A percentile compares a stretch with the other conserved stretches of the same genome.
Conservation (phyloP, 2,888 invertebrate species). For the Phyto melanocephala region DNA sequence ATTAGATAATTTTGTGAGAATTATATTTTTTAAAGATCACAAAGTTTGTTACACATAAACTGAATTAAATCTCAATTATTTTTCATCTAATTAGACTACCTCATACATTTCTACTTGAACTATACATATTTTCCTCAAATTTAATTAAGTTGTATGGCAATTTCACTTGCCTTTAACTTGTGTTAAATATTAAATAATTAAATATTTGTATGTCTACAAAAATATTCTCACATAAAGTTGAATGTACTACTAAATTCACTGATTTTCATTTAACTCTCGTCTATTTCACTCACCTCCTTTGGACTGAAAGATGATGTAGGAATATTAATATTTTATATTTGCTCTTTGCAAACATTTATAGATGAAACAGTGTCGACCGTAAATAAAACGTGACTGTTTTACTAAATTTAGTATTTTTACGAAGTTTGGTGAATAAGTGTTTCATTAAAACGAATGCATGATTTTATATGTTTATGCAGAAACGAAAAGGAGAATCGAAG, state of each 20-base stretch:
- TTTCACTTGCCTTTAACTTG: not conserved
- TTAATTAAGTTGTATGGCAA: not conserved
- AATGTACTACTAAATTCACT: not conserved
- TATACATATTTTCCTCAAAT: not conserved
- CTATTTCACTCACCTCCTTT: not conserved
- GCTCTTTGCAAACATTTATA: slow-evolving; percentile 24
- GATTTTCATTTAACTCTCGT: not conserved
- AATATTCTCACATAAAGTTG: not conserved
- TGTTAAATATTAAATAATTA: slow-evolving; percentile 33
- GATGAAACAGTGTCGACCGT: slow-evolving; percentile 45
- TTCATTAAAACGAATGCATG: not conserved
- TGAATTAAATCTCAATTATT: not conserved
- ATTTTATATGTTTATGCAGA: not conserved
- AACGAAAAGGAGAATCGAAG: not conserved
- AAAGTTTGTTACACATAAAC: no score
- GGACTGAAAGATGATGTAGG: not conserved
- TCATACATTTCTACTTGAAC: not conserved
- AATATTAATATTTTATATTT: slow-evolving; percentile 41
- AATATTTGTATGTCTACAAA: not conserved
- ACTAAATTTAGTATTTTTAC: not conserved
- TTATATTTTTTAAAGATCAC: no score
- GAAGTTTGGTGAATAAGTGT: not conserved
- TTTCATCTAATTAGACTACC: not conserved
- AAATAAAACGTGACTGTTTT: slow-evolving; percentile 57
- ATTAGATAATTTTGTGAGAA: no score